These are phyloP conservation scores for Geodia barretti DNA, from an alignment of 37 sponge, comb jelly and placozoan species.

Conservation along the genomic window DNA sequence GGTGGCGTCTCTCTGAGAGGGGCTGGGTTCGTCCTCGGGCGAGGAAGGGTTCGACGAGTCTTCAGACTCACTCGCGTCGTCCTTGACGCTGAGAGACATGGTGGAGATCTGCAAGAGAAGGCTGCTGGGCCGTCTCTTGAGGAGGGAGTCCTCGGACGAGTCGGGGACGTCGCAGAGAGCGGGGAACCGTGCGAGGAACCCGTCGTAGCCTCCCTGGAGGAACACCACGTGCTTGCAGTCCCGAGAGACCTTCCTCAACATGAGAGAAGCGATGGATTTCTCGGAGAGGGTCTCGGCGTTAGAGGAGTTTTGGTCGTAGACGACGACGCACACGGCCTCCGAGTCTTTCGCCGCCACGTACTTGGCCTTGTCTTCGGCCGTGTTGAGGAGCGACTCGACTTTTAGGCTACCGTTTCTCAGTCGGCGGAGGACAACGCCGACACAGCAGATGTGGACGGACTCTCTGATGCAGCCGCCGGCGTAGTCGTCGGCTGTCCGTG, in stretches of 20 bases:
- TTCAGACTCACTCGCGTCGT: not conserved
- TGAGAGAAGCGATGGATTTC: constrained; percentile 18
- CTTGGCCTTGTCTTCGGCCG: constrained; percentile 49
- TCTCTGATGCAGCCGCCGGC: constrained; percentile 51
- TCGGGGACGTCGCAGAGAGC: constrained; percentile 26
- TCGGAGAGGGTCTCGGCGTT: constrained; percentile 4
- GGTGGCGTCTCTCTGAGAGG: not conserved
- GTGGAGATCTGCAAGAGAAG: constrained; percentile 46
- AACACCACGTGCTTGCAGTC: constrained; percentile 66
- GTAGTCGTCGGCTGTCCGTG: constrained; percentile 34
- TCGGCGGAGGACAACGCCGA: constrained; percentile 54
- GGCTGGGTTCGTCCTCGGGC: constrained; percentile 13
- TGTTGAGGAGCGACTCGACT: constrained; percentile 46
- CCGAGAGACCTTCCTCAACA: constrained; percentile 48
- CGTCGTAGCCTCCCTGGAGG: constrained; percentile 49
- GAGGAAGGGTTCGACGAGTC: not conserved
- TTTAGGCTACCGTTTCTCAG: constrained; percentile 60
- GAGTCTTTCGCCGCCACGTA: constrained; percentile 47
- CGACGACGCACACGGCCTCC: constrained; percentile 53
- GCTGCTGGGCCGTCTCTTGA: constrained; percentile 47
- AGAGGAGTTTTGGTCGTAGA: constrained; percentile 41
- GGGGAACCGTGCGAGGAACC: constrained; percentile 11
- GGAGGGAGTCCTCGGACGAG: constrained; percentile 3
- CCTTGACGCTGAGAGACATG: constrained; percentile 11
- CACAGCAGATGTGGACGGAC: constrained; percentile 53